Base-by-base conservation (phyloP, 2,113 vertebrate genomes). In the Isichthys henryi region DNA sequence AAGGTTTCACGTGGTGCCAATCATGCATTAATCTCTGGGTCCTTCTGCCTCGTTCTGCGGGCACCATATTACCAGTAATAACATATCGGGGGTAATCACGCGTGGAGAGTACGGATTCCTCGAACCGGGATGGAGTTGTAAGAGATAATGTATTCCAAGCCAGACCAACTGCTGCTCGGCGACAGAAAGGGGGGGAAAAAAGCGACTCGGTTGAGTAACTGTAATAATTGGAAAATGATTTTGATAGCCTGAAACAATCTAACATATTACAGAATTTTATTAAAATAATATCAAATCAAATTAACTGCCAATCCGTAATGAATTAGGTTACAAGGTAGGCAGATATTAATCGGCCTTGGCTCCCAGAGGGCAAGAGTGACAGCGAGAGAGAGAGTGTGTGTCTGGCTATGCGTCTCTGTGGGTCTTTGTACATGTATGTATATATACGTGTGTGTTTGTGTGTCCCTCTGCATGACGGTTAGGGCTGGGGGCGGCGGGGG, bases 241-340 rank as follows among this genome's bases (percentile, higher is more conserved):
- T 97, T 98, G 98, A 99, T 99, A 98, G 98, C 98, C 98, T 98
- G 98, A 98, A 99, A 99, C 98, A 99, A 99, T 99, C 97, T 99
- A 93, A 99, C 98, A 99, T 98, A 99, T 99, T 94, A 99, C 97
- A 97, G 97, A 98, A 97, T 93, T 98, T 98, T 99, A 99, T 98
- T 99, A 98, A 98, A 99, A 99, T 98, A 98, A 99, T 98, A 99
- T 99, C 97, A 98, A 98, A 99, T 99, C 98, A 99, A 99, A 99
- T 99, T 99, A 99, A 99, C 97, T 98, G 97, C 97, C 98, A 99
- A 98, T 98, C 98, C 97, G 99, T 99, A 99, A 99, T 99, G 98
- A 99, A 99, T 99, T 99, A 99, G 98, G 97, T 98, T 98, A 98
- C 97, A 99, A 98, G 97, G 97, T 98, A 98, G 98, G 98, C 97